Percentiles rank a stretch among this genome's conserved stretches.
Conservation (phyloP, 2,888 invertebrate species). For the Agriopis leucophaearia region DNA sequence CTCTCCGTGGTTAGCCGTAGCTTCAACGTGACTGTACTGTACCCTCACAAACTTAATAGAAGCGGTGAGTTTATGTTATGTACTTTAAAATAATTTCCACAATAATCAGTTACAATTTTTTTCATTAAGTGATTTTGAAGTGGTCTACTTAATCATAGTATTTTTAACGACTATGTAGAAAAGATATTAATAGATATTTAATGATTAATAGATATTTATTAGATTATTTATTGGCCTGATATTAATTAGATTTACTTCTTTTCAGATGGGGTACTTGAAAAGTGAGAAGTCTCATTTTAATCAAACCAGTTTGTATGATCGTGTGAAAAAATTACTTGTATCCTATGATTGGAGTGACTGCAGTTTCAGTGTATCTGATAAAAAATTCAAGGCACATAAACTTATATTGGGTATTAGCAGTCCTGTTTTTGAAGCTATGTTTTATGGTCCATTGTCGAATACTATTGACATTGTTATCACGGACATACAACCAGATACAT, state of each 20-base stretch:
- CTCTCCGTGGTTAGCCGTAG: background rate
- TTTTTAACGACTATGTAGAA: no score
- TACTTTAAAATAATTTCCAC: no score
- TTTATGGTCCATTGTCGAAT: constrained; percentile 87
- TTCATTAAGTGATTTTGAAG: no score
- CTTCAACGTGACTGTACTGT: constrained; percentile 13
- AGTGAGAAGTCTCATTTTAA: constrained; percentile 56
- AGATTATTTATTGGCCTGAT: no score
- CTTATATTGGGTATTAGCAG: constrained; percentile 88
- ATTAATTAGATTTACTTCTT: background rate
- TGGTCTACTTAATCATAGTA: no score
- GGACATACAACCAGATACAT: constrained; percentile 87
- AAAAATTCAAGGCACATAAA: constrained; percentile 86
- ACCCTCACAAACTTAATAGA: constrained; percentile 49
- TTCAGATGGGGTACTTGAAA: constrained; percentile 74
- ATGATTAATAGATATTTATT: no score
- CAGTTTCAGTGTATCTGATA: constrained; percentile 83
- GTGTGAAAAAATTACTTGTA: constrained; percentile 78
- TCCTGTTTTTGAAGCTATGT: constrained; percentile 90
- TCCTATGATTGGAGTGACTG: constrained; percentile 87
- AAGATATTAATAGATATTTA: no score
- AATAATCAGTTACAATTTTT: no score
- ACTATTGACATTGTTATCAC: constrained; percentile 81
- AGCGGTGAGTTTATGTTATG: background rate
- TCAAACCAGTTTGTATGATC: constrained; percentile 74